These are phyloP conservation scores for Hypotaenidia philippensis DNA, from an alignment of 2,797 vertebrate species.

Conservation along the genomic window DNA sequence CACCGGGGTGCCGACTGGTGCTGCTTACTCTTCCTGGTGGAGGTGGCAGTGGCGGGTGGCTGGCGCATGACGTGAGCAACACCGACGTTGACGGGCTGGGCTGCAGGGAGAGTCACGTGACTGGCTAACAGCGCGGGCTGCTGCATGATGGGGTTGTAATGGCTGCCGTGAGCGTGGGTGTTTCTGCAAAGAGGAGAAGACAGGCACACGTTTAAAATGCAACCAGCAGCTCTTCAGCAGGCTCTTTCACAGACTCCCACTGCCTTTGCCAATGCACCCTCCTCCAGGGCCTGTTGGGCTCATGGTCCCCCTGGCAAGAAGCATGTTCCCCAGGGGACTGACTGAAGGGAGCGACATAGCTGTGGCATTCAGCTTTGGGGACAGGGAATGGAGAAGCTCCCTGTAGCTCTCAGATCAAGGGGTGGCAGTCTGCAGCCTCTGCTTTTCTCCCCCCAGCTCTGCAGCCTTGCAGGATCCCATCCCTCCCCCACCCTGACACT, in stretches of 20 bases:
- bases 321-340: fast-evolving
- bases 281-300: neutral
- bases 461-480: fast-evolving
- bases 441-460: neutral
- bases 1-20: slow-evolving; percentile 93
- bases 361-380: neutral
- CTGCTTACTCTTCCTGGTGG: slow-evolving; percentile 93
- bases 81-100: slow-evolving; percentile 95
- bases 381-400: fast-evolving
- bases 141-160: slow-evolving; percentile 99
- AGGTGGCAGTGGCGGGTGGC: slow-evolving; percentile 87
- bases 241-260: neutral
- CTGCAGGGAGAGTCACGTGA: slow-evolving; percentile 93
- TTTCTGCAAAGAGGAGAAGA: slow-evolving; percentile 82
- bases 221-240: fast-evolving
- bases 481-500: neutral
- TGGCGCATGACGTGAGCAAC: slow-evolving; percentile 99
- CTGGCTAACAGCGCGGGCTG: slow-evolving; percentile 93
- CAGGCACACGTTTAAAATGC: fast-evolving
- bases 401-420: fast-evolving
- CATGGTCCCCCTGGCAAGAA: neutral
- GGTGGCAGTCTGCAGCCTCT: neutral
- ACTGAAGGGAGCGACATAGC: neutral
- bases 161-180: slow-evolving; percentile 92
- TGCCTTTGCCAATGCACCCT: fast-evolving